These are phyloP conservation scores for Mamestra configurata DNA, from an alignment of 1,140 invertebrate species.

Conservation along the genomic window DNA sequence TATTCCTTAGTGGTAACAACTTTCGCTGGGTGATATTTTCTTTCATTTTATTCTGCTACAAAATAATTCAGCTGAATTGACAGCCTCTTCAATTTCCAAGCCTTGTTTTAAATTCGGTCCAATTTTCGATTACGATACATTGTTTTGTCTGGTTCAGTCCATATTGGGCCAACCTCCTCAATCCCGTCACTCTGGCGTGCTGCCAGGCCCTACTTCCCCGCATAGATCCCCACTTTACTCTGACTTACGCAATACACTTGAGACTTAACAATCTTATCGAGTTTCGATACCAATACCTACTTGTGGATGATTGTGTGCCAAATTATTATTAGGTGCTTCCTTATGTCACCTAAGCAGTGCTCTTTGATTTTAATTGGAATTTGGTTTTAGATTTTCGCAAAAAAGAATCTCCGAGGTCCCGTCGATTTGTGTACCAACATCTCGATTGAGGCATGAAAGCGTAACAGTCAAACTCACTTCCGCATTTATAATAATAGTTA, in stretches of 20 bases:
- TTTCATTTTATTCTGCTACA: neutral
- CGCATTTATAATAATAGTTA: too few species aligned
- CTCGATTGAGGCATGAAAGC: too few species aligned
- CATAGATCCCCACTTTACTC: neutral
- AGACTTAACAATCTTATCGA: slow-evolving; percentile 11
- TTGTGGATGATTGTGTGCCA: neutral
- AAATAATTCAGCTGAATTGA: neutral
- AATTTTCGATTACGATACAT: neutral
- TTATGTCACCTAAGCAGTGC: too few species aligned
- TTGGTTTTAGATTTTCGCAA: too few species aligned
- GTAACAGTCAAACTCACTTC: too few species aligned
- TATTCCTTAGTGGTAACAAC: too few species aligned
- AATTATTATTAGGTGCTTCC: neutral
- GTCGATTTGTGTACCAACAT: too few species aligned
- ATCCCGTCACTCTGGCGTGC: neutral
- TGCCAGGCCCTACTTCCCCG: neutral
- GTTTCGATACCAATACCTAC: slow-evolving; percentile 4
- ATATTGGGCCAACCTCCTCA: neutral
- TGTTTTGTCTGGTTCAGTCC: neutral
- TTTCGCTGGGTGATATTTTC: neutral
- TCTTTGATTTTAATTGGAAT: too few species aligned
- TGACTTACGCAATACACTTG: slow-evolving; percentile 10
- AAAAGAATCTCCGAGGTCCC: too few species aligned
- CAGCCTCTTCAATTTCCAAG: too few species aligned
- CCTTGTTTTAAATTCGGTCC: neutral